Percentiles rank a stretch among this genome's conserved stretches.
Conservation (phyloP, 1,140 invertebrate species). For the Drosophila parabipectinata region DNA sequence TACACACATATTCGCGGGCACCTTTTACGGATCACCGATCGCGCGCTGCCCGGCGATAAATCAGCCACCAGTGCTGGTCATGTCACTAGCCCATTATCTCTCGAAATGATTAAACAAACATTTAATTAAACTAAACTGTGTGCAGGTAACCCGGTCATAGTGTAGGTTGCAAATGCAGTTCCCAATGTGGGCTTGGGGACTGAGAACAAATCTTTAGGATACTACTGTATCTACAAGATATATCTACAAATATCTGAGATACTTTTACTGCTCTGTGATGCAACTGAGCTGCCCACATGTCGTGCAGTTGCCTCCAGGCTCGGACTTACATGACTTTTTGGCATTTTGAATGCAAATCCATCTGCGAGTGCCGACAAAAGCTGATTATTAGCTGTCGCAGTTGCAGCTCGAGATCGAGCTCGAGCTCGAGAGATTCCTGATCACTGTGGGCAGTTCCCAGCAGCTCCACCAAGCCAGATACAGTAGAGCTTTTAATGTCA, state of each 20-base stretch:
- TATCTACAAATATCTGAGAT: too few relatives aligned
- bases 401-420: constrained; percentile 5
- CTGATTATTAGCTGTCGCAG: constrained; percentile 36
- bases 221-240: too few relatives aligned
- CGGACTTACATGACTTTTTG: constrained; percentile 73
- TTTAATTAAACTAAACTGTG: constrained; percentile 77
- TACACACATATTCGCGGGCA: constrained; percentile 34
- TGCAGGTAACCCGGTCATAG: not conserved
- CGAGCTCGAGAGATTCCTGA: constrained; percentile 3
- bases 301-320: constrained; percentile 8
- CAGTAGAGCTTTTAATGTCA: constrained; percentile 36
- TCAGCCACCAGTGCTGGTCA: constrained; percentile 57
- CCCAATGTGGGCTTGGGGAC: constrained; percentile 27
- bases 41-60: constrained; percentile 62
- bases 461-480: constrained; percentile 27
- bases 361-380: constrained; percentile 46
- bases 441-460: constrained; percentile 40
- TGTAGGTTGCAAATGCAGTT: constrained; percentile 38
- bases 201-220: not conserved
- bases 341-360: constrained; percentile 68
- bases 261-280: constrained; percentile 7
- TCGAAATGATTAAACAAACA: constrained; percentile 77
- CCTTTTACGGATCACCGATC: constrained; percentile 42
- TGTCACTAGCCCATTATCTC: constrained; percentile 71
- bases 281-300: constrained; percentile 41